Evolutionary conservation across 2,797 vertebrate species (phyloP), one percentile per base, ranked within the genome.

Genomic region (Chloroceryle amazona): DNA sequence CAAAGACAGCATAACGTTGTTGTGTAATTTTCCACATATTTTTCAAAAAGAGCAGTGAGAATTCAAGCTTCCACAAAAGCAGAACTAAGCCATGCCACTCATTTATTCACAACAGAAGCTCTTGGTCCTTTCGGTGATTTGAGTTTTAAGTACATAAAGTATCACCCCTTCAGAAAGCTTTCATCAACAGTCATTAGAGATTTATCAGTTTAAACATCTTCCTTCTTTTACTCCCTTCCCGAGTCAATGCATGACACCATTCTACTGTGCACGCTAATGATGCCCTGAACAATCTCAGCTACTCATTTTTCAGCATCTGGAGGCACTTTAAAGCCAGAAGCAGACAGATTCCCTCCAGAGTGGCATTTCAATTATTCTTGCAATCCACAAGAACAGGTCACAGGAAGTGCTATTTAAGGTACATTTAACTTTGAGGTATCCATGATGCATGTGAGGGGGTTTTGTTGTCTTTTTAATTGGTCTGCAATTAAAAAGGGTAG

Each of bases 251-350:
- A 66, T 46, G 52, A 80, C 65, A 92, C 61, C n/a, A 19, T 44
- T 91, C 54, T 68, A 29, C 23, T 39, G 33, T 14, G 57, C 65
- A 68, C 73, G 41, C 29, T 71, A 86, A 61, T 5, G 37, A 58
- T 62, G 33, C 23, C 78, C 81, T n/a, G 35, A 95, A 72, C 39
- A 71, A 79, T 42, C 21, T 67, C 81, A 80, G 35, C 47, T 76
- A 55, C 66, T 90, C 35, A 29, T 37, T 90, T 94, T 91, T 66
- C 49, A 96, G 79, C 73, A 78, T 60, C 80, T 80, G 73, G 46
- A 86, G 68, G 51, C 70, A 84, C 39, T 89, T 70, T 28, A 81
- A 78, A 68, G 61, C 62, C 87, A 89, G 74, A 29, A 58, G 63
- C 62, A 91, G 81, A 55, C 16, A 76, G 66, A 78, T 46, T 87